phyloP scores from a whole-genome alignment of 2,888 invertebrate genomes.

The Catocala fraxini region DNA sequence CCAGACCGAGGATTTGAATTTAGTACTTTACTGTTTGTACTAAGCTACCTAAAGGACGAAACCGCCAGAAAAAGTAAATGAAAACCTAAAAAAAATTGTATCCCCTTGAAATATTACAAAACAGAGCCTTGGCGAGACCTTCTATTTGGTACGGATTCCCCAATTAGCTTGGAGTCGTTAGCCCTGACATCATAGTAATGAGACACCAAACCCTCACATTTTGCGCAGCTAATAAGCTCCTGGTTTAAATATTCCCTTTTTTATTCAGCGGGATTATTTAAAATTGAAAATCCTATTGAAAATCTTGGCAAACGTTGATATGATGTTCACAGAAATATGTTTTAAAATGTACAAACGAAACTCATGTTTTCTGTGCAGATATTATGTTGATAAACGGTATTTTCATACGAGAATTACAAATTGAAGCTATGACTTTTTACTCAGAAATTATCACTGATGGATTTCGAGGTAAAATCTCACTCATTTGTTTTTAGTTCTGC shows the following conservation, averaged over 20 bases:
- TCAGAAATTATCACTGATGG: no score
- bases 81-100: slow-evolving; percentile 2
- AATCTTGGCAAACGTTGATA: not conserved
- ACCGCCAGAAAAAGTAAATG: not conserved
- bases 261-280: not conserved
- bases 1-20: no score
- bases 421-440: no score
- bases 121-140: slow-evolving; percentile 8
- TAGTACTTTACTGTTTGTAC: no score
- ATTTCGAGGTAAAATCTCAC: no score
- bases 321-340: not conserved
- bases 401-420: no score
- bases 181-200: slow-evolving; percentile 23
- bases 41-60: not conserved
- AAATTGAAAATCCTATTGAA: not conserved
- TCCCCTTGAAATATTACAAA: slow-evolving; percentile 4
- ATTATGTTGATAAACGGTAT: no score
- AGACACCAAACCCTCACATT: slow-evolving; percentile 16
- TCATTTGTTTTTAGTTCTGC: no score
- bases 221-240: slow-evolving; percentile 11
- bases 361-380: no score
- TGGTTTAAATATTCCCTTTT: slow-evolving; percentile 10
- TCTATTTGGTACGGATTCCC: slow-evolving; percentile 34
- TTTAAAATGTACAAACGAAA: not conserved
- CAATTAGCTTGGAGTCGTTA: slow-evolving; percentile 41